A percentile compares a stretch with the other conserved stretches of the same genome.
phyloP scores from a whole-genome alignment of 2,113 vertebrate genomes.

The Misgurnus anguillicaudatus region DNA sequence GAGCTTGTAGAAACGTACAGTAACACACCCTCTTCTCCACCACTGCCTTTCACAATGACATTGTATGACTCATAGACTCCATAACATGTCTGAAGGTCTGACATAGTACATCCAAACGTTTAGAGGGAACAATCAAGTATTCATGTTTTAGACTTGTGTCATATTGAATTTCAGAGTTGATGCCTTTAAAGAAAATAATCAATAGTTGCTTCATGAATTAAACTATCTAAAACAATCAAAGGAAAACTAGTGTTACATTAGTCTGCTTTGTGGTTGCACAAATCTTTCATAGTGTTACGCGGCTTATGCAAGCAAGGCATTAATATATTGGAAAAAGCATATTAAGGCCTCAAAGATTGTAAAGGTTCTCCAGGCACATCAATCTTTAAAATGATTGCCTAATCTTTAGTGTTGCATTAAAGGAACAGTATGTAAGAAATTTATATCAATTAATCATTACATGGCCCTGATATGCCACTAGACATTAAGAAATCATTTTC shows the following conservation, averaged over 20 bases:
- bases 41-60: slow-evolving; percentile 36
- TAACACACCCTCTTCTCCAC: slow-evolving; percentile 43
- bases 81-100: slow-evolving; percentile 19
- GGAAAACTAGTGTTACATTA: neutral
- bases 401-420: neutral
- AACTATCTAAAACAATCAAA: neutral
- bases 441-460: too few relatives aligned
- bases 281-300: neutral
- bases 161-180: too few relatives aligned
- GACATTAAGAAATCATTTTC: too few relatives aligned
- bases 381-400: neutral
- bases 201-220: neutral
- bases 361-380: neutral
- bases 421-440: too few relatives aligned
- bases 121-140: neutral
- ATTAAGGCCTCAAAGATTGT: neutral
- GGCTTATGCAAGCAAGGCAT: neutral
- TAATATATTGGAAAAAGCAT: neutral
- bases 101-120: slow-evolving; percentile 23
- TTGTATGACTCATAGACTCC: slow-evolving; percentile 36
- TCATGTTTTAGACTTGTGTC: neutral
- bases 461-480: too few relatives aligned
- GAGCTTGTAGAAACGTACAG: slow-evolving; percentile 11
- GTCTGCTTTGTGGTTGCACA: neutral
- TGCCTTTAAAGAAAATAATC: neutral